A percentile compares a stretch with the other conserved stretches of the same genome.
Conservation (phyloP, 2,113 vertebrate genomes). For the Xiphophorus maculatus region DNA sequence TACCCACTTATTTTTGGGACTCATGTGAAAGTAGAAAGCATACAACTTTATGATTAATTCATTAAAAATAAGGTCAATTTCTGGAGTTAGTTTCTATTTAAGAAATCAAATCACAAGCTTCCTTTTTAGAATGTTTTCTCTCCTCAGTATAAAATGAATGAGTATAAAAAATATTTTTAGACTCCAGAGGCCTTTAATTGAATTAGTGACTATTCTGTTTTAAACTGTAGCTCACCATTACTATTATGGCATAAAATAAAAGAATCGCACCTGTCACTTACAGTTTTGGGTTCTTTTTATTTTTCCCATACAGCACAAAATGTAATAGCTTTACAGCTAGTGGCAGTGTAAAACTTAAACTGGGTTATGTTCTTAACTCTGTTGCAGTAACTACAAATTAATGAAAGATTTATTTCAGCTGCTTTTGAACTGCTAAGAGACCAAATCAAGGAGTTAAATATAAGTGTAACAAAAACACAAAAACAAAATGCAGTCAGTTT, state of each 20-base stretch:
- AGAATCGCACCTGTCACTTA: background rate
- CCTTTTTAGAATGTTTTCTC: background rate
- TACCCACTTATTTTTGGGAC: background rate
- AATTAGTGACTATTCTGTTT: background rate
- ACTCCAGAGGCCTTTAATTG: background rate
- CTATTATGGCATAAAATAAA: background rate
- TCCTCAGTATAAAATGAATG: background rate
- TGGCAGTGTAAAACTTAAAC: no score
- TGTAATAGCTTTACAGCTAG: no score
- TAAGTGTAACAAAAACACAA: no score
- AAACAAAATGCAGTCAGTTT: no score
- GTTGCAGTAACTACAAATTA: no score
- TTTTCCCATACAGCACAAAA: no score
- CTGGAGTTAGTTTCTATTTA: background rate
- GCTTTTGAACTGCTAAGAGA: no score
- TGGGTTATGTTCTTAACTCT: no score
- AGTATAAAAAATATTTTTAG: background rate
- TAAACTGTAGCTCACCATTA: background rate
- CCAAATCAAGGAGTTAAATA: no score
- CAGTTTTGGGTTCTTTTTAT: no score
- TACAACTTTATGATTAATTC: conserved; percentile 4
- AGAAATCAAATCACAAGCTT: conserved; percentile 5
- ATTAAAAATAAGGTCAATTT: background rate
- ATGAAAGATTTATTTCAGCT: no score
- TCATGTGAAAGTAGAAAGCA: background rate